These are phyloP conservation scores for Patagioenas fasciata DNA, from an alignment of 2,113 vertebrate species.

Conservation along the genomic window DNA sequence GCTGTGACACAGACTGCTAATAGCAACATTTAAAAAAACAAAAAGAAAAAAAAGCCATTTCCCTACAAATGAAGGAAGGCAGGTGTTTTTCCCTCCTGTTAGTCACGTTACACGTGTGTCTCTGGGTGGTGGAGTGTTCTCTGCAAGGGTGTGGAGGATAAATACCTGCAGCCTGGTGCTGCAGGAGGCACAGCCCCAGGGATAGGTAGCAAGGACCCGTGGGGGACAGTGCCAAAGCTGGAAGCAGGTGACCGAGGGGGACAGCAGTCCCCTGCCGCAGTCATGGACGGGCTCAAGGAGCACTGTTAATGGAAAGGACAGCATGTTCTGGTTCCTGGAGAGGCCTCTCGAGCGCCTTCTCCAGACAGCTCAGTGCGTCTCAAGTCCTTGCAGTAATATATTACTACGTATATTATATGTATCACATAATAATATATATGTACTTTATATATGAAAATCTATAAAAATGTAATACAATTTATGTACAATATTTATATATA, in stretches of 20 bases:
- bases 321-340: neutral
- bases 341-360: neutral
- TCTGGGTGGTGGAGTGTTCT: neutral
- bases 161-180: rapidly evolving
- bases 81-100: neutral
- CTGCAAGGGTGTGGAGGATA: neutral
- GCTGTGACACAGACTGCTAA: neutral
- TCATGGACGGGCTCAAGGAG: rapidly evolving
- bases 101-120: rapidly evolving
- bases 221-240: too few relatives aligned
- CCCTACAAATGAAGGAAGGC: too few relatives aligned
- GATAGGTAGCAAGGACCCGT: rapidly evolving
- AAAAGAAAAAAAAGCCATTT: neutral
- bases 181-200: neutral
- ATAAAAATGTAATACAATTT: too few relatives aligned
- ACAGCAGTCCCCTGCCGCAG: neutral
- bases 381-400: neutral
- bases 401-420: too few relatives aligned
- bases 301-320: neutral
- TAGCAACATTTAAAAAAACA: neutral
- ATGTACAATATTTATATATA: too few relatives aligned
- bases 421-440: too few relatives aligned
- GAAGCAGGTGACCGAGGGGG: neutral
- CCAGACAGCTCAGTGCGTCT: neutral
- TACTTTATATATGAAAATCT: too few relatives aligned